Conservation (phyloP, 2,888 invertebrate genomes). For the Diaprepes abbreviatus region DNA sequence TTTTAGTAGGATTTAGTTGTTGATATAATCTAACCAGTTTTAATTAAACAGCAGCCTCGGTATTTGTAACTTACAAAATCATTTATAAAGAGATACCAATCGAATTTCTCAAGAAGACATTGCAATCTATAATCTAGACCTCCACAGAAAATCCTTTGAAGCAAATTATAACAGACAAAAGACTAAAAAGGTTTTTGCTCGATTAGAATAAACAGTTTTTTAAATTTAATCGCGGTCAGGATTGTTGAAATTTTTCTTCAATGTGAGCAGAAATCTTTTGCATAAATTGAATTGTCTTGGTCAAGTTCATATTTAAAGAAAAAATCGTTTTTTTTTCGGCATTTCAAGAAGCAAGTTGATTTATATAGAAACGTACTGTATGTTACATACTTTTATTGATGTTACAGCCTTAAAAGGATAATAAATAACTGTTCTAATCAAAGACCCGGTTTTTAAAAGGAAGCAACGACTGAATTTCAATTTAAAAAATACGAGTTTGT, state of each 20-base stretch:
- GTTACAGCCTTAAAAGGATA: slow-evolving; percentile 3
- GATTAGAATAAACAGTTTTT: background rate
- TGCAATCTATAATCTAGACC: background rate
- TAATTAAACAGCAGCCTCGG: too few species aligned
- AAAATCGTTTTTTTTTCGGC: background rate
- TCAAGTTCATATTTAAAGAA: background rate
- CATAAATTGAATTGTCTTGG: background rate
- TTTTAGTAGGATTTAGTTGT: too few species aligned
- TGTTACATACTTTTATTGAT: slow-evolving; percentile 24
- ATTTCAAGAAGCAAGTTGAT: background rate
- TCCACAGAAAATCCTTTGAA: background rate
- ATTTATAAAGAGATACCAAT: background rate
- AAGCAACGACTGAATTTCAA: slow-evolving; percentile 18
- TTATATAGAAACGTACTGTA: slow-evolving; percentile 1
- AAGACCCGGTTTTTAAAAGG: slow-evolving; percentile 25
- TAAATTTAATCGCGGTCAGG: background rate
- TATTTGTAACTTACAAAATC: background rate
- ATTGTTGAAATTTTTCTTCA: background rate
- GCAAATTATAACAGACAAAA: background rate
- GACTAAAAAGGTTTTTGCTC: background rate
- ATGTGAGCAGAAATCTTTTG: background rate
- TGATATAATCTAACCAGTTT: too few species aligned
- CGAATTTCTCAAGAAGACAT: slow-evolving; percentile 11
- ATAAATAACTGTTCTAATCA: slow-evolving; percentile 15
- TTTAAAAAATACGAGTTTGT: slow-evolving; percentile 4